Percentiles rank a stretch among this genome's conserved stretches.
Conservation (phyloP, 2,113 vertebrate genomes). For the Lagopus muta region DNA sequence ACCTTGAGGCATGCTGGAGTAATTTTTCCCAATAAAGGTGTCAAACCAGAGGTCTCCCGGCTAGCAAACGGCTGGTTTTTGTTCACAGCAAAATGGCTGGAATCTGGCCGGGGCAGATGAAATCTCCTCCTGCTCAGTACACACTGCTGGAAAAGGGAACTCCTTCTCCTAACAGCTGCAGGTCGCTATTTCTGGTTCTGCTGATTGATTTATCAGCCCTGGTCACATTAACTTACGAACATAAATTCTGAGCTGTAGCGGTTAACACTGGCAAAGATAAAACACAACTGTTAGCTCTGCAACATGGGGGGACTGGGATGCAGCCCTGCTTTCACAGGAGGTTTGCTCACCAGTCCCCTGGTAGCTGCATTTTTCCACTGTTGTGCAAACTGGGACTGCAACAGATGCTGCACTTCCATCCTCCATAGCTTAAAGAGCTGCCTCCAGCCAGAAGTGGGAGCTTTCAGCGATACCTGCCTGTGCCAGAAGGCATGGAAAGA, state of each 20-base stretch:
- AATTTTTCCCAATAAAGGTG: constrained; percentile 52
- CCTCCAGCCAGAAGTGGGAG: fast-evolving
- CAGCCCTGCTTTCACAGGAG: no score
- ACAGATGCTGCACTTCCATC: background rate
- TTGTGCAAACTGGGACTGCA: background rate
- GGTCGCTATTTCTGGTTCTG: constrained; percentile 9
- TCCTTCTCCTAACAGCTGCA: constrained; percentile 25
- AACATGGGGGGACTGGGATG: background rate
- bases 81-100: background rate
- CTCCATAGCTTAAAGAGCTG: background rate
- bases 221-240: background rate
- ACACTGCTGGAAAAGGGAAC: constrained; percentile 16
- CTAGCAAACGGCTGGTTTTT: background rate
- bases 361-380: background rate
- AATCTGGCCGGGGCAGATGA: background rate
- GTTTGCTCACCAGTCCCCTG: background rate
- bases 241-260: background rate
- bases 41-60: background rate
- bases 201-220: constrained; percentile 52
- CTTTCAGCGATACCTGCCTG: background rate
- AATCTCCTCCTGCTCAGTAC: constrained; percentile 2
- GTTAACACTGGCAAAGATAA: background rate
- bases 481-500: background rate
- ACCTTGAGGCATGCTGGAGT: background rate
- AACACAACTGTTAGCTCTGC: background rate